These are phyloP conservation scores for Epizoanthus fatuus DNA, from an alignment of 92 coral and sea anemone genomes.

Conservation along the genomic window DNA sequence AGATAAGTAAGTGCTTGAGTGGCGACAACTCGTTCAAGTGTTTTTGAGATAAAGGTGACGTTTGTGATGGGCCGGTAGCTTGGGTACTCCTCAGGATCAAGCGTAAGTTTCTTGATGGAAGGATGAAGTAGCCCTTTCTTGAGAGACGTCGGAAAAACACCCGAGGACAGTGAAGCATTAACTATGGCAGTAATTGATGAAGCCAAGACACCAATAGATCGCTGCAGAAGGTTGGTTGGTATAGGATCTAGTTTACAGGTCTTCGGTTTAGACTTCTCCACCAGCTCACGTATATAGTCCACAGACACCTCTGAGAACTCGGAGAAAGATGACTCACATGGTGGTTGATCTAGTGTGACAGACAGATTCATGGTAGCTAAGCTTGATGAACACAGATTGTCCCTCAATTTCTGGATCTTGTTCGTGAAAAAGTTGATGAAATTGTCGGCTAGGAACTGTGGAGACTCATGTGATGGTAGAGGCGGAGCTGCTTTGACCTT, in stretches of 20 bases:
- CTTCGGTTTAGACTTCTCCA: slow-evolving; percentile 1
- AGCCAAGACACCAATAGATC: slow-evolving; percentile 18
- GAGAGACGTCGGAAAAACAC: slow-evolving; percentile 22
- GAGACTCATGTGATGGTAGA: no score
- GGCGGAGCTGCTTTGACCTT: no score
- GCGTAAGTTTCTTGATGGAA: slow-evolving; percentile 35
- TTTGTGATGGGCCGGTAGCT: slow-evolving; percentile 49
- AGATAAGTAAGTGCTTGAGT: slow-evolving; percentile 24
- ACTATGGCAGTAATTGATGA: slow-evolving; percentile 24
- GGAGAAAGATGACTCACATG: not conserved
- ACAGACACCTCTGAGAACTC: slow-evolving; percentile 16
- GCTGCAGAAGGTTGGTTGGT: slow-evolving; percentile 5
- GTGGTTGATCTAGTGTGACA: not conserved
- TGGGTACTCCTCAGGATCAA: slow-evolving; percentile 8
- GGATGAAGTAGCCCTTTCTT: slow-evolving; percentile 46
- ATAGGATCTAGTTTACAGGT: slow-evolving; percentile 31
- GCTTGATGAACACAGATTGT: not conserved
- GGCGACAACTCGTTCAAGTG: slow-evolving; percentile 14
- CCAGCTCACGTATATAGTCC: not conserved
- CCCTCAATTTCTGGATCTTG: not conserved
- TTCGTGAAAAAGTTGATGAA: not conserved
- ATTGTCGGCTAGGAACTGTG: not conserved
- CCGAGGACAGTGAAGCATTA: slow-evolving; percentile 15
- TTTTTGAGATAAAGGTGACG: slow-evolving; percentile 27
- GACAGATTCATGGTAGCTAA: not conserved